phyloP scores from a whole-genome alignment of 2,113 vertebrate genomes.

The Lathamus discolor region DNA sequence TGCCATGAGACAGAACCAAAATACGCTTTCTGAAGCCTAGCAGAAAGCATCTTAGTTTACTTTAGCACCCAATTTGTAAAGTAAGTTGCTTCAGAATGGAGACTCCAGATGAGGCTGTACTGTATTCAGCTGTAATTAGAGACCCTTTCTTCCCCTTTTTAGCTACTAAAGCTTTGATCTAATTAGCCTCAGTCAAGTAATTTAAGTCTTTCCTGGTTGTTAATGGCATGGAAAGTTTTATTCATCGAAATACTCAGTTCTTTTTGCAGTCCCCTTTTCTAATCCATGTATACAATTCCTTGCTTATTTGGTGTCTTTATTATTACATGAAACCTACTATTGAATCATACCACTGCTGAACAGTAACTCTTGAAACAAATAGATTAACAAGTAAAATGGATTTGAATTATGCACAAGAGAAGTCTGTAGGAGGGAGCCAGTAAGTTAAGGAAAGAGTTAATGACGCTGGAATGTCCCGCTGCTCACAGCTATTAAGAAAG shows the following conservation, averaged over 20 bases:
- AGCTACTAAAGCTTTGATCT: not conserved
- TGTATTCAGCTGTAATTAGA: not conserved
- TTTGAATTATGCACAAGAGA: not conserved
- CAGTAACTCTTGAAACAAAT: not conserved
- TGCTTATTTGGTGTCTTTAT: not conserved
- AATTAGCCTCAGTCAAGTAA: not conserved
- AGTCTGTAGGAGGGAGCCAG: not conserved
- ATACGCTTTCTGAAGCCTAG: not conserved
- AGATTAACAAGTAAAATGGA: not conserved
- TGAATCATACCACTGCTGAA: not conserved
- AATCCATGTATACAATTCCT: not conserved
- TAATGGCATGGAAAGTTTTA: not conserved
- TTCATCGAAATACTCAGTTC: not conserved
- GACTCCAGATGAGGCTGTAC: not conserved
- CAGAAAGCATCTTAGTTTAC: not conserved
- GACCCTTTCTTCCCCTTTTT: not conserved
- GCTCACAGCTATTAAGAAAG: constrained; percentile 52
- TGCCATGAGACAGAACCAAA: not conserved
- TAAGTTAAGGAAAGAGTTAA: constrained; percentile 9
- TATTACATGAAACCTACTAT: not conserved
- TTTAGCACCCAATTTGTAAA: not conserved
- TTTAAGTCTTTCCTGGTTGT: not conserved
- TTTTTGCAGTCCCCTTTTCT: not conserved
- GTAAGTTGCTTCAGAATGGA: not conserved
- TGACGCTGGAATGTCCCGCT: constrained; percentile 5